Base-by-base conservation (phyloP, 2,888 invertebrate genomes). In the Malachius bipustulatus region DNA sequence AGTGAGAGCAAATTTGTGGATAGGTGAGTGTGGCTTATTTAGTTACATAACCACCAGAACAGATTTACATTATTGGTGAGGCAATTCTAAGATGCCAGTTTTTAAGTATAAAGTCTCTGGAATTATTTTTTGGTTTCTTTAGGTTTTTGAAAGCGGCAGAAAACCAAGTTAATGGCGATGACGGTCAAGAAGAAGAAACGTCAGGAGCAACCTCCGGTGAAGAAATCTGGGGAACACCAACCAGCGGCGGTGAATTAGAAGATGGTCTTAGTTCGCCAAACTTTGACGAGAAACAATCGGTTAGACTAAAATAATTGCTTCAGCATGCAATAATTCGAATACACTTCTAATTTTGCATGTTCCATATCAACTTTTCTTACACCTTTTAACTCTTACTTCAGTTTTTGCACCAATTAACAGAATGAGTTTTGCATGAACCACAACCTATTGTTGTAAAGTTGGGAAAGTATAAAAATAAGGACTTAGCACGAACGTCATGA, bases 171-270 rank as follows among this genome's bases (percentile, higher is more conserved):
- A 62, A 61, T 43, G 48, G 66, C 52, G 47, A 64, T 60, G 54
- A 71, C 54, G 46, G 55, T 16, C 72, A 72, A 49, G 84, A 83
- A 47, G 85, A 85, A 39, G 85, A 85, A 52, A 84, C 82, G 0
- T 85, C 85, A 29, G 85, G 82, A 0, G 85, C 81, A 0, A 79
- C 78, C 1, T 85, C 84, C 2, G 85, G 84, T 0, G 85, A 87
- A 58, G 87, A 88, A 51, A 79, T 85, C 14, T 88, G 87, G 87
- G 87, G 87, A 0, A 87, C 87, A 1, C 87, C 87, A 3, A 87
- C 85, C 1, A 85, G 85, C 46, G 84, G 84, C 3, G 85, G 84
- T 13, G 75, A 84, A 26, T 75, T 82, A 45, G 84, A 84, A 47
- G 83, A 84, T 43, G 64, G 65, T 37, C 52, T 67, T 13, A 59